Evolutionary conservation across 2,888 invertebrate species (phyloP), one percentile per base, ranked within the genome.

Genomic region (Oscheius onirici): DNA sequence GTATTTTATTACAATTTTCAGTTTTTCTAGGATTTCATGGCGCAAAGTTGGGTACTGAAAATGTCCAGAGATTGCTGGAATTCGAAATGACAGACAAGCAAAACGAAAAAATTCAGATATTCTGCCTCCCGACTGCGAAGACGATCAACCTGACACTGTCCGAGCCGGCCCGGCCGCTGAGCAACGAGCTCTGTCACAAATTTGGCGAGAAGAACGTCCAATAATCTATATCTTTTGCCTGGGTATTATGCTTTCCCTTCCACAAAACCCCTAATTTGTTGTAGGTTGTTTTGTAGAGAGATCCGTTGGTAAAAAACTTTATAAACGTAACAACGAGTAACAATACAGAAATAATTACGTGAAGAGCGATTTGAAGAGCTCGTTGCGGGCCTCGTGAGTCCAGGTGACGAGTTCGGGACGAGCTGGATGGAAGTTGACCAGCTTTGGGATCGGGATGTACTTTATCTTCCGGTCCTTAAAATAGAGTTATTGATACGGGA

Each of bases 381-480:
- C 84, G 57, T 85, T 84, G 28, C 86, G 65, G 26, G 74, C 77
- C 72, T 87, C 86, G 61, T 86, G 84, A 1, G 77, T 72, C 86
- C 86, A 86, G 8, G 75, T 66, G n/a, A 83, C 76, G 0, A 72
- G 52, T 61, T 85, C 83, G 22, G 86, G 84, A 11, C 72, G 72
- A 41, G 87, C 84, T 3, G 86, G 82, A 72, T 81, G 80, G 73
- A 84, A 87, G 71, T 87, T 87, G 73, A 84, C 82, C 24, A 87
- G 73, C 63, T 86, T 84, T n/a, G 85, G 84, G 34, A 87, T 89
- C 80, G 89, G 84, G 67, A 89, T 86, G 75, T 89, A 90, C 76
- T 90, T 89, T 28, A 96, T 91, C 89, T 93, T 94, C 71, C 97
- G 91, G 0, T 96, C 97, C 73, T 80, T 71, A 26, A 65, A 55